These are phyloP conservation scores for Trachelipus rathkii DNA, from an alignment of 1,140 invertebrate species.

Conservation along the genomic window DNA sequence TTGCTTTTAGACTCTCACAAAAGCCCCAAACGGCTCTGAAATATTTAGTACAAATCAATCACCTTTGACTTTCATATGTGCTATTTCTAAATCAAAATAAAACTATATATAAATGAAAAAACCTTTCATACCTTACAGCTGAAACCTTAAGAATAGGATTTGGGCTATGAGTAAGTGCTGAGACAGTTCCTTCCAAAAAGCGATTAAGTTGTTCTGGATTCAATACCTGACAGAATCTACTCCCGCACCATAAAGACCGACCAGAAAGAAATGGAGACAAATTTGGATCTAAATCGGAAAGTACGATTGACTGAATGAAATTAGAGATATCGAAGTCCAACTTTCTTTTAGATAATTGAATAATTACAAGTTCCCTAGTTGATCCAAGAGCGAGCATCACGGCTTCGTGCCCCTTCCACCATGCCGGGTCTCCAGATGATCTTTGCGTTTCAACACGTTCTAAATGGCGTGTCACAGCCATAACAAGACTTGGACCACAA, in stretches of 20 bases:
- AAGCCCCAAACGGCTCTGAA: conserved; percentile 57
- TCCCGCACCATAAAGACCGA: conserved; percentile 66
- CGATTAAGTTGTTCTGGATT: conserved; percentile 57
- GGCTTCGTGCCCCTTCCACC: conserved; percentile 72
- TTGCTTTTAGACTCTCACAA: conserved; percentile 57
- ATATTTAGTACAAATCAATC: neutral
- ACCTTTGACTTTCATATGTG: neutral
- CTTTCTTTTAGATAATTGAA: conserved; percentile 55
- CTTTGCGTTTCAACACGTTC: conserved; percentile 56
- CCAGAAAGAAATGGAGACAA: conserved; percentile 66
- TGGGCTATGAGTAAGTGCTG: conserved; percentile 59
- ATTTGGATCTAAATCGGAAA: conserved; percentile 53
- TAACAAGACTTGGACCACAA: conserved; percentile 59
- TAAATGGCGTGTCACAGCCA: conserved; percentile 63
- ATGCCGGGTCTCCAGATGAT: conserved; percentile 55
- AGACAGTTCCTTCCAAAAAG: conserved; percentile 62
- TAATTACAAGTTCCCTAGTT: conserved; percentile 53
- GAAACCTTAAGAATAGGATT: conserved; percentile 54
- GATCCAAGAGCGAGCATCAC: conserved; percentile 61
- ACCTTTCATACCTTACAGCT: conserved; percentile 50
- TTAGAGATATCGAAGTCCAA: conserved; percentile 64
- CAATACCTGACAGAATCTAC: conserved; percentile 62
- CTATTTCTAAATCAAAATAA: too few relatives aligned
- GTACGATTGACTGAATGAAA: conserved; percentile 59
- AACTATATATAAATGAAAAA: too few relatives aligned